Base-by-base conservation (phyloP, 2,888 invertebrate genomes). In the Allolobophora icterica region DNA sequence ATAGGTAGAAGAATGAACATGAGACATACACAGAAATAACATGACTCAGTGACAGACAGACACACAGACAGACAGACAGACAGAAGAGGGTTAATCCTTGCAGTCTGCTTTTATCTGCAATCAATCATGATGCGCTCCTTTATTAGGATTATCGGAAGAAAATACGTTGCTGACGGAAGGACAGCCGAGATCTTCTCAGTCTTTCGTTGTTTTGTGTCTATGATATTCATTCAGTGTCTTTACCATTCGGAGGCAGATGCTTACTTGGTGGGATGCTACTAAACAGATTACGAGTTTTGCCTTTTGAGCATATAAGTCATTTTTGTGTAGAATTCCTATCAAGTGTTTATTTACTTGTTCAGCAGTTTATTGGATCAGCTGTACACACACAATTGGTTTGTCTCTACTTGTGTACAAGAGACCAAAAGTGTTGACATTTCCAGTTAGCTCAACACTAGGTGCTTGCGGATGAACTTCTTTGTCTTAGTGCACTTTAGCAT, bases 71-170 rank as follows among this genome's bases (percentile, higher is more conserved):
- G 42, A 42, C 42, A 42, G 42, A 17, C 42, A 42, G 71, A n/a
- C 8, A 71, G 71, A n/a, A 71, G 71, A 71, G 71, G 11, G n/a
- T 8, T 71, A 17, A 71, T 71, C n/a, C 71, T 71, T 6, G 24
- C 52, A 52, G 52, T 71, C n/a, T 71, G 71, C 71, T 71, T 71
- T 71, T 71, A 71, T 71, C 71, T 71, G 71, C 71, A n/a, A 71
- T 71, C 71, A n/a, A 71, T 71, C 71, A 71, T 71, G 71, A 71
- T 71, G 30, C n/a, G 71, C 71, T n/a, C n/a, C 71, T n/a, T 71
- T n/a, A 71, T n/a, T 71, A 71, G 71, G 71, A 71, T 71, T 71
- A 71, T 71, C 71, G 1, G 11, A n/a, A 71, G 71, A n/a, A 71
- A 71, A 71, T 71, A n/a, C n/a, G 71, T 71, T n/a, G 71, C 71